phyloP scores from a whole-genome alignment of 2,888 invertebrate species.

The Amorpha juglandis region DNA sequence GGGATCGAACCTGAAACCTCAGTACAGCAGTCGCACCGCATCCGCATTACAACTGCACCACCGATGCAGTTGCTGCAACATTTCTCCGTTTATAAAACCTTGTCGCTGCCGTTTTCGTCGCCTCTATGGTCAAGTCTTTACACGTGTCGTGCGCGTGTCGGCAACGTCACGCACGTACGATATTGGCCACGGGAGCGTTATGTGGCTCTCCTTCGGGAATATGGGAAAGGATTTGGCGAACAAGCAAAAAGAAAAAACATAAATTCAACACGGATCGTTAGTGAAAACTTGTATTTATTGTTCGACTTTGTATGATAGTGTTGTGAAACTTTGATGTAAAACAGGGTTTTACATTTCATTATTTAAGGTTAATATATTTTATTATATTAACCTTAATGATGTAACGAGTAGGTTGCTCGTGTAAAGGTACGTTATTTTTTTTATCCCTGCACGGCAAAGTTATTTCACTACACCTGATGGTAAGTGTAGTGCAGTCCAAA shows the following conservation, averaged over 20 bases:
- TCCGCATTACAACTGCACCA: too few relatives aligned
- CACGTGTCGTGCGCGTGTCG: constrained; percentile 12
- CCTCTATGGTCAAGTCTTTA: background rate
- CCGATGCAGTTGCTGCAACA: too few relatives aligned
- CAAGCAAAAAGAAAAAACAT: background rate
- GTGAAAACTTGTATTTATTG: background rate
- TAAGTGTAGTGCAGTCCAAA: too few relatives aligned
- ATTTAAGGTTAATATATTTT: too few relatives aligned
- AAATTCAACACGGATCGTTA: background rate
- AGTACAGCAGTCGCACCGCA: too few relatives aligned
- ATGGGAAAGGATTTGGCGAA: background rate
- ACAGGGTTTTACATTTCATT: too few relatives aligned
- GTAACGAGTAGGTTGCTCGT: too few relatives aligned
- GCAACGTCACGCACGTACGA: constrained; percentile 12
- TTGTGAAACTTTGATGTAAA: background rate
- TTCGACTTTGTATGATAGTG: background rate
- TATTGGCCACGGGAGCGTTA: constrained; percentile 5
- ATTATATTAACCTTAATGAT: too few relatives aligned
- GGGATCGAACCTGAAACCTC: too few relatives aligned
- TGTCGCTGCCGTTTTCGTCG: background rate
- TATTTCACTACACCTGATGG: too few relatives aligned
- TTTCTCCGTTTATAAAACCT: background rate
- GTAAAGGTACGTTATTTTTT: too few relatives aligned
- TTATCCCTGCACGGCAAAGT: too few relatives aligned
- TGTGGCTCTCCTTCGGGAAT: background rate